phyloP scores from a whole-genome alignment of 1,140 invertebrate species.

The Magallana angulata region DNA sequence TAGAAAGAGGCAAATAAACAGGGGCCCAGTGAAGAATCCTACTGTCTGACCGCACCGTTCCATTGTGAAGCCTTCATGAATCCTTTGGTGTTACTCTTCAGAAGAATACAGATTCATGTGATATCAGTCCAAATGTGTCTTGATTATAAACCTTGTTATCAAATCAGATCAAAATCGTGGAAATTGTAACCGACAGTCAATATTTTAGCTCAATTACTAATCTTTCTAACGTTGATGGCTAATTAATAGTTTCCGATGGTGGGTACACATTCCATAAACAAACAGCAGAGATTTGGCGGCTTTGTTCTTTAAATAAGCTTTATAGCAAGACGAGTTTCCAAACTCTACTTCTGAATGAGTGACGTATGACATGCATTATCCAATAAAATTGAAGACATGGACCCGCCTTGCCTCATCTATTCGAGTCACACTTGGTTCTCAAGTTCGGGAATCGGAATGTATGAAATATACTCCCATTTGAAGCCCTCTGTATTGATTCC shows the following conservation, averaged over 20 bases:
- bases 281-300: constrained; percentile 12
- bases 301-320: constrained; percentile 32
- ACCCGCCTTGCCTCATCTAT: neutral
- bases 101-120: constrained; percentile 7
- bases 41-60: neutral
- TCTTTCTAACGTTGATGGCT: neutral
- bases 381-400: constrained; percentile 34
- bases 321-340: neutral
- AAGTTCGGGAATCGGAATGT: neutral
- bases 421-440: constrained; percentile 19
- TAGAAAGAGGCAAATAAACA: neutral
- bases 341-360: constrained; percentile 10
- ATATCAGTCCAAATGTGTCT: constrained; percentile 4
- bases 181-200: neutral
- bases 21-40: neutral
- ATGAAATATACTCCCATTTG: constrained; percentile 20
- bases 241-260: constrained; percentile 17
- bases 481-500: constrained; percentile 13
- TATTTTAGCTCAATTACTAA: constrained; percentile 13
- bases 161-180: neutral
- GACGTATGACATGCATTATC: constrained; percentile 20
- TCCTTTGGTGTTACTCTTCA: neutral
- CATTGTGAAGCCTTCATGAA: constrained; percentile 31
- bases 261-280: constrained; percentile 16
- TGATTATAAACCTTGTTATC: neutral